phyloP scores from a whole-genome alignment of 2,888 invertebrate species.

The Coelinius sp. region DNA sequence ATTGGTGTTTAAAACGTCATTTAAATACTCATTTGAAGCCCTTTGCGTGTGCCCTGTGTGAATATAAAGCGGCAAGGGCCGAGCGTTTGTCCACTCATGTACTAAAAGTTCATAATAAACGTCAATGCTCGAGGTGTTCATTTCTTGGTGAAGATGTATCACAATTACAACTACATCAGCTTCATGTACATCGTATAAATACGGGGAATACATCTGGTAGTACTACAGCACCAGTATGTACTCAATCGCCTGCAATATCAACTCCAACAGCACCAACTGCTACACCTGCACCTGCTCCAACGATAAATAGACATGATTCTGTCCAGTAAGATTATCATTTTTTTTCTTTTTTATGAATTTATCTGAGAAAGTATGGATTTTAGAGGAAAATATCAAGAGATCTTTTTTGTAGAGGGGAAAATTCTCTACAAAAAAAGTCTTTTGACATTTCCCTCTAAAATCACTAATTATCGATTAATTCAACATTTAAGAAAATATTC shows the following conservation, averaged over 20 bases:
- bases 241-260: conserved; percentile 46
- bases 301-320: conserved; percentile 39
- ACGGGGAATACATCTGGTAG: conserved; percentile 55
- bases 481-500: too few species aligned
- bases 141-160: conserved; percentile 88
- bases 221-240: conserved; percentile 46
- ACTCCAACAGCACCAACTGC: conserved; percentile 7
- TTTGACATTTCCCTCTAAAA: too few species aligned
- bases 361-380: too few species aligned
- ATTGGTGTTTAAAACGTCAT: conserved; percentile 94
- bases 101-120: conserved; percentile 91
- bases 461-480: too few species aligned
- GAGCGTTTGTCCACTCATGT: conserved; percentile 92
- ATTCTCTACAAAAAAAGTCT: too few species aligned
- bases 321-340: conserved; percentile 53
- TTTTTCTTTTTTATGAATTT: not conserved
- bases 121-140: conserved; percentile 90
- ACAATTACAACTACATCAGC: conserved; percentile 84
- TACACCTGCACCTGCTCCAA: conserved; percentile 27
- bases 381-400: too few species aligned
- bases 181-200: conserved; percentile 64
- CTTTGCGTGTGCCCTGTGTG: conserved; percentile 90
- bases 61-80: conserved; percentile 93
- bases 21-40: conserved; percentile 94
- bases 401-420: too few species aligned